Base-by-base conservation (phyloP, 1,140 invertebrate species). In the Adelges cooleyi region DNA sequence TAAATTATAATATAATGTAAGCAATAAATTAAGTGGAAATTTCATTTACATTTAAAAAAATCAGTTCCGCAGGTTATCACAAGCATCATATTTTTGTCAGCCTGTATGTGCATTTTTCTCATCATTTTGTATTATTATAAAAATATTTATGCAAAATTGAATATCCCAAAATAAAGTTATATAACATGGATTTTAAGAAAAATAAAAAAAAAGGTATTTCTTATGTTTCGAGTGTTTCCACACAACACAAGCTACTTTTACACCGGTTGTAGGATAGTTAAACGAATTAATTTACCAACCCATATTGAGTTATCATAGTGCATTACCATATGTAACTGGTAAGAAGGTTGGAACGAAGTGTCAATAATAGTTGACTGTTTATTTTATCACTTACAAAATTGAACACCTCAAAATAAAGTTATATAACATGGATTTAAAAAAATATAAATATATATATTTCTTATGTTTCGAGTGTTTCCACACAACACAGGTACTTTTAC, bases 171-270 rank as follows among this genome's bases (percentile, higher is more conserved):
- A 10, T 9, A n/a, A n/a, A 40, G 38, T 10, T 25, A 50, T n/a
- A n/a, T n/a, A n/a, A n/a, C n/a, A n/a, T n/a, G n/a, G n/a, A n/a
- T n/a, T n/a, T n/a, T n/a, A n/a, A n/a, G n/a, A n/a, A n/a, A n/a
- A n/a, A n/a, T n/a, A n/a, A n/a, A n/a, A n/a, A n/a, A n/a, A n/a
- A n/a, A n/a, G n/a, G n/a, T n/a, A n/a, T n/a, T n/a, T n/a, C n/a
- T n/a, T n/a, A 50, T 52, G 62, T 65, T 50, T 50, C 62, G 48
- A 23, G 50, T n/a, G 65, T 66, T 66, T 66, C 65, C 49, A 66
- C 49, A 40, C 49, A 25, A 52, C 48, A n/a, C n/a, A n/a, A n/a
- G n/a, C 40, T n/a, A n/a, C n/a, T n/a, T n/a, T n/a, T n/a, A n/a
- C 46, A 50, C 36, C 40, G 38, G 65, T 27, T 22, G 22, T 25